Evolutionary conservation across 2,797 vertebrate genomes (phyloP), one percentile per base, ranked within the genome.

Genomic region (Bradypodion pumilum): DNA sequence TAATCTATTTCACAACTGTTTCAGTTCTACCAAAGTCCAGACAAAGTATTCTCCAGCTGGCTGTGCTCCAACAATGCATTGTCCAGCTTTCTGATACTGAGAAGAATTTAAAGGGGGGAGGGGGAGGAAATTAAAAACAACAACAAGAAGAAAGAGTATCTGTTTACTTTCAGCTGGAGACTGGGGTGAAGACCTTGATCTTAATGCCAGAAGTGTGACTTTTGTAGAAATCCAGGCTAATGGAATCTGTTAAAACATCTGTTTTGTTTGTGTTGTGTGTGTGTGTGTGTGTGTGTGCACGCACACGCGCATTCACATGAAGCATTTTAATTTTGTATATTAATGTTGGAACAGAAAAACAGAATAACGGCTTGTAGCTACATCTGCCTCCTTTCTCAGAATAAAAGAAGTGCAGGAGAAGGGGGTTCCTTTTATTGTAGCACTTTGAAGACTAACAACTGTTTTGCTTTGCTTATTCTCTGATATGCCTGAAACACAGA

Each of bases 11-110:
- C 86, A 60, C 83, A 88, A 86, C 85, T 91, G 89, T 0, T 40
- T 62, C 56, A 60, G 0, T 88, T 90, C 88, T 85, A 42, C 52
- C 63, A 86, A 87, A 62, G 0, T 3, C 87, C 79, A 90, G 86
- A 90, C 89, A 82, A 2, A 0, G 63, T 0, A 0, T 60, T 84
- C 78, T 86, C 89, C 84, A 82, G 27, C 81, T 90, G 80, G 80
- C 3, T 0, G 9, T 76, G 69, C 80, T 89, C 81, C 80, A 88
- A 74, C 74, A 63, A 68, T 59, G 21, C 32, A 27, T 84, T 81
- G 37, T 91, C 85, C 85, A 84, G 83, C n/a, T 75, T 90, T 84
- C 72, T 82, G 85, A 90, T 84, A 85, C 35, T 78, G 80, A 81
- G 88, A 83, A 88, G 59, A 86, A 92, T 85, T 76, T 32, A 60